phyloP scores from a whole-genome alignment of 2,888 invertebrate genomes.

The Saturnia pavonia region DNA sequence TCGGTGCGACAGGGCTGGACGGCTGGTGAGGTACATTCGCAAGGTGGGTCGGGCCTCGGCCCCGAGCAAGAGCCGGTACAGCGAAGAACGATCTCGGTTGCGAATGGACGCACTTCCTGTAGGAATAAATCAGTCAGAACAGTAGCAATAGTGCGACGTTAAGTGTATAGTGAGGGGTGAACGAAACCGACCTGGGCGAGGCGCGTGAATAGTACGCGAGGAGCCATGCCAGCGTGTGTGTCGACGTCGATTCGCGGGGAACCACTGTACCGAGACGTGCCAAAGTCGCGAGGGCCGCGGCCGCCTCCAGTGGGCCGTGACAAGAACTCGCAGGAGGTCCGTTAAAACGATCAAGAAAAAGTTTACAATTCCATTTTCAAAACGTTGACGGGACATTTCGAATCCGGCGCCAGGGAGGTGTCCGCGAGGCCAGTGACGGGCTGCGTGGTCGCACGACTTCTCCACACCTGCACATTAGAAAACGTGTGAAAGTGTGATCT shows the following conservation, averaged over 20 bases:
- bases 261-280: not conserved
- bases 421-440: not conserved
- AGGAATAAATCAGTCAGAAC: not conserved
- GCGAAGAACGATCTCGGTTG: not conserved
- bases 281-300: not conserved
- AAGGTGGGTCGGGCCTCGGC: not conserved
- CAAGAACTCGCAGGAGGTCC: not conserved
- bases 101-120: not conserved
- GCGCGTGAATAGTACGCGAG: not conserved
- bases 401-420: not conserved
- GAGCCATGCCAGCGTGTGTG: slow-evolving; percentile 2
- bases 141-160: not conserved
- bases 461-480: not conserved
- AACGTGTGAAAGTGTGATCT: not conserved
- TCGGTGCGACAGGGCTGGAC: not conserved
- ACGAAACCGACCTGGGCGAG: not conserved
- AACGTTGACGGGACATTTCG: not conserved
- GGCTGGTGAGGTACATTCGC: not conserved
- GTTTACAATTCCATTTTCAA: not conserved
- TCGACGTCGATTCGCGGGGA: not conserved
- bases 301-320: not conserved
- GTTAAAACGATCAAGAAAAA: not conserved
- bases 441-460: not conserved
- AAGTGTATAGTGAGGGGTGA: not conserved
- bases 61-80: not conserved